A percentile compares a stretch with the other conserved stretches of the same genome.
These are phyloP conservation scores for Tyrannus savana DNA, from an alignment of 2,113 vertebrate species.

Conservation along the genomic window DNA sequence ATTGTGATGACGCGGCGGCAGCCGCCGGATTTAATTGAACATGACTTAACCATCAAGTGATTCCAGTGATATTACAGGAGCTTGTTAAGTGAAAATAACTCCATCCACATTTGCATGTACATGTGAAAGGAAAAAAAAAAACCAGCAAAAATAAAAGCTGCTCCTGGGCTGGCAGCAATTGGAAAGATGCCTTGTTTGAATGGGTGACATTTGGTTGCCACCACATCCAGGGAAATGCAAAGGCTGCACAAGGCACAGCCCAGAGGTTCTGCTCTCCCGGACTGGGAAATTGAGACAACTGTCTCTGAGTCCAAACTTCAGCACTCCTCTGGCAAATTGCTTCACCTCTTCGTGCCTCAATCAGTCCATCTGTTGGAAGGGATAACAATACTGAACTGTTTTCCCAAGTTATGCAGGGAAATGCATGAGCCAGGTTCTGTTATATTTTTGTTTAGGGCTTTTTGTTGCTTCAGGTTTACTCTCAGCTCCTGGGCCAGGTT, in stretches of 20 bases:
- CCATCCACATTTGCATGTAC: constrained; percentile 4
- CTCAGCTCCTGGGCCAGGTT: background rate
- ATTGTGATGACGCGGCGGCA: background rate
- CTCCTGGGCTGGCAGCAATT: background rate
- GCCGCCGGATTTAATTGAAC: constrained; percentile 62
- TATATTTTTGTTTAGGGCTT: background rate
- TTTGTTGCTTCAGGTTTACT: background rate
- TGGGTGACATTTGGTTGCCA: background rate
- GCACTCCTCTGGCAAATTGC: background rate
- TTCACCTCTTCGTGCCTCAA: background rate
- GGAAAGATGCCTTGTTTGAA: background rate
- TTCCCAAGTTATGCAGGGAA: background rate
- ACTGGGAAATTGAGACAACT: background rate
- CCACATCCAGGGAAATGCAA: fast-evolving
- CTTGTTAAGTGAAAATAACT: constrained; percentile 29
- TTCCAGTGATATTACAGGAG: constrained; percentile 29
- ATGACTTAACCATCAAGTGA: constrained; percentile 24
- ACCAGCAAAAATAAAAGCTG: background rate
- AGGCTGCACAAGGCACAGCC: background rate
- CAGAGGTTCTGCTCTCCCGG: background rate
- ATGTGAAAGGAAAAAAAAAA: background rate
- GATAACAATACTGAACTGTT: background rate
- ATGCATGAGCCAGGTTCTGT: background rate
- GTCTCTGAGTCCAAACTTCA: background rate
- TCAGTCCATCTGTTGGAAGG: background rate